A percentile compares a stretch with the other conserved stretches of the same genome.
Conservation (phyloP, 2,888 invertebrate genomes). For the Trachelus iudaicus region DNA sequence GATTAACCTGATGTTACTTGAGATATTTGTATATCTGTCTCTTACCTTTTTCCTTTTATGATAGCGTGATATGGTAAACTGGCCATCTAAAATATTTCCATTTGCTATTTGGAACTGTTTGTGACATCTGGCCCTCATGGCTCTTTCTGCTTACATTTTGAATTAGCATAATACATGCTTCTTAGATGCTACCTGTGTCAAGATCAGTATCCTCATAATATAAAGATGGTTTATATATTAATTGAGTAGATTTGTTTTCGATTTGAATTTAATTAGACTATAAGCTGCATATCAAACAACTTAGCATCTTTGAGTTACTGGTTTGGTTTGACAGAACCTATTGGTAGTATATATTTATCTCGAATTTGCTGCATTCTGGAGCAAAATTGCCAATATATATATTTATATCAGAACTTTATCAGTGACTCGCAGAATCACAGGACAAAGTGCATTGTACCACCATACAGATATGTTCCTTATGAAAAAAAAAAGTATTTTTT, state of each 20-base stretch:
- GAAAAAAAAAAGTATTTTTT: background rate
- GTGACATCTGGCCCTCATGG: background rate
- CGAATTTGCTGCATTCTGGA: background rate
- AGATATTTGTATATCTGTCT: slow-evolving; percentile 1
- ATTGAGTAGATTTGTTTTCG: background rate
- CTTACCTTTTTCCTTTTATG: background rate
- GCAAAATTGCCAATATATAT: background rate
- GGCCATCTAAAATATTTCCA: background rate
- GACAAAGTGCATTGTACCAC: background rate
- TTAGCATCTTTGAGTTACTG: background rate
- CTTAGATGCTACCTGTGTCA: background rate
- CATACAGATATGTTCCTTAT: background rate
- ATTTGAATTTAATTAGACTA: background rate
- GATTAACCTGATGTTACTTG: background rate
- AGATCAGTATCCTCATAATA: background rate
- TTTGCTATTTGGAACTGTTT: background rate
- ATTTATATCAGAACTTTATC: background rate
- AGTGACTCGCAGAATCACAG: background rate
- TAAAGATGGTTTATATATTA: background rate
- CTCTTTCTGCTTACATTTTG: background rate
- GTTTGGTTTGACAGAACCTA: background rate
- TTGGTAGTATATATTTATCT: background rate
- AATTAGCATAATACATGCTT: background rate
- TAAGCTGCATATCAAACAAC: background rate
- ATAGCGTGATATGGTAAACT: background rate